Evolutionary conservation across 2,113 vertebrate genomes (phyloP).

Genomic region (Pteronura brasiliensis): DNA sequence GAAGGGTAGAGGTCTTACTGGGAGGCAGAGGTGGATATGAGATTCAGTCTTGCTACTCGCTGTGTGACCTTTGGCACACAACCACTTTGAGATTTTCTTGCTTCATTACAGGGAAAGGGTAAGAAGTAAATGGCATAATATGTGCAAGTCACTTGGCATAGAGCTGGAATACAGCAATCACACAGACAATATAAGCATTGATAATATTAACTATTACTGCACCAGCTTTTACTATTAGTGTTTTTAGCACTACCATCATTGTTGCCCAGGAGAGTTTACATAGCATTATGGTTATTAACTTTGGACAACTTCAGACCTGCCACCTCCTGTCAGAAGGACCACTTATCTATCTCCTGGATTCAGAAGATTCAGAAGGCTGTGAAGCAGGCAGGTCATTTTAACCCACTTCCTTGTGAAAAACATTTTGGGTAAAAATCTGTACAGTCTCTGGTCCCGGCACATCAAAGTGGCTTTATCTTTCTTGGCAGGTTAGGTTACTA

Average conservation of each 20-base stretch:
- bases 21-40: neutral
- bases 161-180: too few relatives aligned
- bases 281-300: neutral
- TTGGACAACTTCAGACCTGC: neutral
- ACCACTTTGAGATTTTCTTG: too few relatives aligned
- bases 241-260: neutral
- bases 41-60: neutral
- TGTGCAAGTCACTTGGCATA: neutral
- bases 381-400: neutral
- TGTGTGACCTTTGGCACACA: neutral
- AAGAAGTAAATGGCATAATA: neutral
- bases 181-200: too few relatives aligned
- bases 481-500: conserved; percentile 39
- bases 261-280: neutral
- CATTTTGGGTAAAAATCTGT: neutral
- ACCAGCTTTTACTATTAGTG: neutral
- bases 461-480: conserved; percentile 72
- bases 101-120: neutral
- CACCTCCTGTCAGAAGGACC: neutral
- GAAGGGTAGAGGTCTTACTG: neutral
- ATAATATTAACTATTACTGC: too few relatives aligned
- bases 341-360: neutral
- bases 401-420: neutral
- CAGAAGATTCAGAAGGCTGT: neutral
- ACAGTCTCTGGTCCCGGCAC: conserved; percentile 42